These are phyloP conservation scores for Pelusios castaneus DNA, from an alignment of 2,113 vertebrate genomes.

Conservation along the genomic window DNA sequence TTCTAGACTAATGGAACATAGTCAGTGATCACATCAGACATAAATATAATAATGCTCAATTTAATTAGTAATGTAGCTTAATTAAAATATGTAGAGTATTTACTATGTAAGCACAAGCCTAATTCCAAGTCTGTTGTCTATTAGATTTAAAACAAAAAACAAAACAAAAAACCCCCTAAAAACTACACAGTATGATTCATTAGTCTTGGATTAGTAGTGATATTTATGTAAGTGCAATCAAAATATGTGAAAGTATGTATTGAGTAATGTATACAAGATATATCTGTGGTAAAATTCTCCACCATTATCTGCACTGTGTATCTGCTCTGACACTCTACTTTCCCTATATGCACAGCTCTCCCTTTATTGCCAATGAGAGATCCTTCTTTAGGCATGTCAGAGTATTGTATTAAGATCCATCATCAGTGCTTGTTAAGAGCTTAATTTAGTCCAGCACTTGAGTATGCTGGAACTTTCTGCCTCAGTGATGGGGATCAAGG, in stretches of 20 bases:
- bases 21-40: not conserved
- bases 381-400: not conserved
- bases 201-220: not conserved
- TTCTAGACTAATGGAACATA: not conserved
- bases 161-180: not conserved
- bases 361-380: not conserved
- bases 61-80: slow-evolving; percentile 32
- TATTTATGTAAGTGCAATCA: not conserved
- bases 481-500: not conserved
- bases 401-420: not conserved
- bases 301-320: not conserved
- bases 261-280: not conserved
- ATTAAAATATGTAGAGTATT: not conserved
- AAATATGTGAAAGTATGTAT: not conserved
- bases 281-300: not conserved
- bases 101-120: not conserved
- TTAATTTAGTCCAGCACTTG: not conserved
- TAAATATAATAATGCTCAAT: not conserved
- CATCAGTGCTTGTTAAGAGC: not conserved
- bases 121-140: not conserved
- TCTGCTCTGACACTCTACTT: not conserved
- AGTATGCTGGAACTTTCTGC: rapidly evolving
- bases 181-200: not conserved
- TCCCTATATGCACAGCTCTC: not conserved
- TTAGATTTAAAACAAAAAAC: slow-evolving; percentile 2